Percentiles rank a stretch among this genome's conserved stretches.
These are phyloP conservation scores for Chaetops frenatus DNA, from an alignment of 2,113 vertebrate genomes.

Conservation along the genomic window DNA sequence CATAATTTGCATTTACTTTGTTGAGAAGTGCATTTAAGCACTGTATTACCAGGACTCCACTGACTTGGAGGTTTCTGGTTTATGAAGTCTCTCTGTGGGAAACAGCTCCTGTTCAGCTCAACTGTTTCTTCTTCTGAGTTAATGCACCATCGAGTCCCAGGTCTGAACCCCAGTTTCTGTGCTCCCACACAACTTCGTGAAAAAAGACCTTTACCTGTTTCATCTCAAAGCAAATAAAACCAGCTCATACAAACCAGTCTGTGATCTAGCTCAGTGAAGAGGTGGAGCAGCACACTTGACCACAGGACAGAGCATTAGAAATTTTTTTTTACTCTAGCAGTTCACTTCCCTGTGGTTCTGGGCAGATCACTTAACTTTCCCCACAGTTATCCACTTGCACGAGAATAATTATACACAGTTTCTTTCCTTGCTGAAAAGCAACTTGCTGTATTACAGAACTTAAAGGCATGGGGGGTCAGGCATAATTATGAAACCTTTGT, in stretches of 20 bases:
- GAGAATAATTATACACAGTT: background rate
- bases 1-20: background rate
- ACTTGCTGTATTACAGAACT: background rate
- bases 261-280: background rate
- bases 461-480: background rate
- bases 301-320: background rate
- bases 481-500: background rate
- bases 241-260: background rate
- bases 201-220: background rate
- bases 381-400: background rate
- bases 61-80: background rate
- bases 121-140: background rate
- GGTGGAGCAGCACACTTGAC: background rate
- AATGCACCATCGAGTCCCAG: background rate
- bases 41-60: background rate
- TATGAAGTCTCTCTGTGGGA: background rate
- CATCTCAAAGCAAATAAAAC: background rate
- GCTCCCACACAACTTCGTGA: background rate
- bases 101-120: background rate
- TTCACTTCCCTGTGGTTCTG: background rate
- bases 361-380: background rate
- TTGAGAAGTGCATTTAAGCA: background rate
- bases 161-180: background rate
- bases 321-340: background rate
- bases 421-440: background rate